phyloP scores from a whole-genome alignment of 2,888 invertebrate species.

The Andricus quercusramuli region DNA sequence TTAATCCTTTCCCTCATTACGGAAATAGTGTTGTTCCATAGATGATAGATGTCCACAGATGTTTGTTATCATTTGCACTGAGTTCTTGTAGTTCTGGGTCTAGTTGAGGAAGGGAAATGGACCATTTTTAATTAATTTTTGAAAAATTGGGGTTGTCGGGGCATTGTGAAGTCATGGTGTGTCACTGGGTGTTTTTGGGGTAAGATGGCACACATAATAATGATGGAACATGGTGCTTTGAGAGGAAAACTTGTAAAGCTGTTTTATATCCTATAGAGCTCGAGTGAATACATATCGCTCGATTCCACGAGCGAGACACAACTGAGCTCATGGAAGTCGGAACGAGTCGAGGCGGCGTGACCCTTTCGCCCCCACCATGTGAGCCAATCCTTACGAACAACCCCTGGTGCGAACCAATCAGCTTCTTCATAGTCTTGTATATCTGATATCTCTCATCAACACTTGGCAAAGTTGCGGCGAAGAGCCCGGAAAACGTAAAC shows the following conservation, averaged over 20 bases:
- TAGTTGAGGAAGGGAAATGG: not conserved
- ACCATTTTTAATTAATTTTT: not conserved
- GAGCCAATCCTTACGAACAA: conserved; percentile 48
- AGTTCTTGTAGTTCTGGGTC: not conserved
- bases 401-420: not conserved
- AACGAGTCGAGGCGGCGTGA: conserved; percentile 51
- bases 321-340: conserved; percentile 54
- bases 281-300: conserved; percentile 43
- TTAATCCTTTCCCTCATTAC: not conserved
- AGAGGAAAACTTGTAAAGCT: conserved; percentile 2
- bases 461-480: not conserved
- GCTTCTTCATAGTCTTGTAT: not conserved
- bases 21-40: not conserved
- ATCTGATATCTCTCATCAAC: not conserved
- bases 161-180: not conserved
- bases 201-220: not conserved
- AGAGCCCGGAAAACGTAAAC: not conserved
- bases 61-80: not conserved
- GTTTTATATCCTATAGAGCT: not conserved
- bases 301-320: conserved; percentile 51
- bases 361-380: conserved; percentile 53
- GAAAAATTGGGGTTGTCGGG: not conserved
- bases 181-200: not conserved
- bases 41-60: not conserved
- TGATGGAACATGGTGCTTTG: not conserved